phyloP scores from a whole-genome alignment of 2,113 vertebrate genomes.

The Castor canadensis region DNA sequence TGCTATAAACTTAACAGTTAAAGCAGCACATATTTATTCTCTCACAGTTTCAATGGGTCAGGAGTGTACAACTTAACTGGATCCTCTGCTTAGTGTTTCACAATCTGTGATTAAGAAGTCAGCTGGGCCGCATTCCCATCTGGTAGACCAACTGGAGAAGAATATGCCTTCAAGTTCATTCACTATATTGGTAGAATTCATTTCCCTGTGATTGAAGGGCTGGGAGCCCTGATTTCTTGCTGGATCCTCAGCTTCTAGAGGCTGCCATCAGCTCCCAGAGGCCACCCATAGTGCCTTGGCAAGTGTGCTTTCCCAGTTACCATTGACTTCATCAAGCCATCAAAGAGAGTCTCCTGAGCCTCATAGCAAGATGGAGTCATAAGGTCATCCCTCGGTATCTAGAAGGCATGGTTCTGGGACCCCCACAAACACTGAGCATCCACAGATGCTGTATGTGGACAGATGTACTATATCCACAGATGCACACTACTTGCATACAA shows the following conservation, averaged over 20 bases:
- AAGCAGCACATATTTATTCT: not conserved
- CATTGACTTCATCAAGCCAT: not conserved
- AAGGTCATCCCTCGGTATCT: not conserved
- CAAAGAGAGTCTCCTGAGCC: not conserved
- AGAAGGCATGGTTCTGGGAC: not conserved
- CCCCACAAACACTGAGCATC: too few relatives aligned
- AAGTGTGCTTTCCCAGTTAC: not conserved
- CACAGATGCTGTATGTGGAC: not conserved
- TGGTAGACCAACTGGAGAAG: not conserved
- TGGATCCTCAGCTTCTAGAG: not conserved
- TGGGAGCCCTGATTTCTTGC: not conserved
- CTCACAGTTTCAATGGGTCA: not conserved
- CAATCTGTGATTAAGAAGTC: not conserved
- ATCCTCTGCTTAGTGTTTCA: not conserved
- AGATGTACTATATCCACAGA: too few relatives aligned
- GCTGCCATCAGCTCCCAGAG: not conserved
- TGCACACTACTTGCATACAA: not conserved
- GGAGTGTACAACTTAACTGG: not conserved
- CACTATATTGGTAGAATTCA: not conserved
- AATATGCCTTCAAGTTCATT: conserved; percentile 3
- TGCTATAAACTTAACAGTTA: not conserved
- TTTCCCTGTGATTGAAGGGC: not conserved
- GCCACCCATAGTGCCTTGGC: not conserved
- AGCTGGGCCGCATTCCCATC: not conserved
- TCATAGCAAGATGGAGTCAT: not conserved